Conservation (phyloP, 2,888 invertebrate species). For the Callyntrura guangdongensis region DNA sequence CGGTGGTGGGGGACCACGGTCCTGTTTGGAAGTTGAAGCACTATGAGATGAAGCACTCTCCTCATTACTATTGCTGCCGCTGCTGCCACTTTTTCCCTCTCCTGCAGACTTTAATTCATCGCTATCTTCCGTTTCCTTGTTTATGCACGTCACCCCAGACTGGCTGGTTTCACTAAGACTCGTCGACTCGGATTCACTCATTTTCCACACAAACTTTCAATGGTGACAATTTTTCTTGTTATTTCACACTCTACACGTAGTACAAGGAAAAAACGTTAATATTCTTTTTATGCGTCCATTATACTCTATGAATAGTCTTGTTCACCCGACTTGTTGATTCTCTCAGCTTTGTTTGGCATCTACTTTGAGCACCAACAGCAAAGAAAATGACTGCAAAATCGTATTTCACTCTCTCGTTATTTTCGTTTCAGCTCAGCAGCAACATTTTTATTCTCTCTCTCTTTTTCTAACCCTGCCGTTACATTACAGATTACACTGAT, state of each 20-base stretch:
- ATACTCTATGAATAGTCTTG: not conserved
- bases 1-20: conserved; percentile 68
- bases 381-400: too few relatives aligned
- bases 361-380: too few relatives aligned
- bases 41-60: not conserved
- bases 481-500: not conserved
- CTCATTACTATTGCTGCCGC: not conserved
- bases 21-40: not conserved
- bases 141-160: conserved; percentile 24
- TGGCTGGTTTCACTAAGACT: conserved; percentile 32
- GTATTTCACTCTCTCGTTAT: too few relatives aligned
- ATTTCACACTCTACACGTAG: not conserved
- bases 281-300: too few relatives aligned
- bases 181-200: conserved; percentile 32
- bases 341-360: not conserved
- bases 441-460: too few relatives aligned
- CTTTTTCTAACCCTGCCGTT: too few relatives aligned
- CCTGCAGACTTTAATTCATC: not conserved
- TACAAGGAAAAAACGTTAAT: too few relatives aligned
- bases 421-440: too few relatives aligned
- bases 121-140: not conserved
- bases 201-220: too few relatives aligned
- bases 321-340: too few relatives aligned
- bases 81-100: too few relatives aligned
- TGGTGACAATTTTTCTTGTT: not conserved